phyloP scores from a whole-genome alignment of 2,888 invertebrate genomes.

The Caenorhabditis sp. region DNA sequence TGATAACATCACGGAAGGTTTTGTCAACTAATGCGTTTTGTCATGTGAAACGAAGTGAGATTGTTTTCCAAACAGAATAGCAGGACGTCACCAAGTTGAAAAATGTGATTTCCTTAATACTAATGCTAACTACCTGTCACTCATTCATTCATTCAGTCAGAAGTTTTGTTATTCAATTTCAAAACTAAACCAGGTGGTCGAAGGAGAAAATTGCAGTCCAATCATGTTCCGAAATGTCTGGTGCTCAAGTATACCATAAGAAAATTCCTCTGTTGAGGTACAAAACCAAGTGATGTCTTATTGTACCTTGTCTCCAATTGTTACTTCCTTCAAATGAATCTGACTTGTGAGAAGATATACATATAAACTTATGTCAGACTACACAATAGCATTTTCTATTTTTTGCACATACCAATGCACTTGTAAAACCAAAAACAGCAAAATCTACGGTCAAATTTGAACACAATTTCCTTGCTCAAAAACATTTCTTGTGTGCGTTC shows the following conservation, averaged over 20 bases:
- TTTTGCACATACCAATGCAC: background rate
- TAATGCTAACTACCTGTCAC: conserved; percentile 17
- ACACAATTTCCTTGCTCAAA: background rate
- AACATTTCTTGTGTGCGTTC: background rate
- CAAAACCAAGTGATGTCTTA: conserved; percentile 5
- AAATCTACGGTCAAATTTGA: background rate
- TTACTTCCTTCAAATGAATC: conserved; percentile 21
- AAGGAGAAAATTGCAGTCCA: background rate
- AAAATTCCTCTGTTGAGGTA: no score
- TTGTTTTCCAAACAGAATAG: conserved; percentile 12
- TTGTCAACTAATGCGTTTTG: conserved; percentile 25
- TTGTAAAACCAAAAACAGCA: background rate
- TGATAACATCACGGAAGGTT: conserved; percentile 1
- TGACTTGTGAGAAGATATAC: background rate
- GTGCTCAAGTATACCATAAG: no score
- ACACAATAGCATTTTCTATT: conserved; percentile 3
- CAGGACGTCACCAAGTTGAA: conserved; percentile 39
- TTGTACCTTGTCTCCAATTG: conserved; percentile 29
- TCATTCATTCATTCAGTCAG: background rate
- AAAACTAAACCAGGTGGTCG: background rate
- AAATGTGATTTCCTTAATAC: conserved; percentile 20
- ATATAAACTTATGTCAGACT: background rate
- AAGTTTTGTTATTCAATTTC: conserved; percentile 15
- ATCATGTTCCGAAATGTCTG: background rate
- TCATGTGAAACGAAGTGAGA: conserved; percentile 47